A percentile compares a stretch with the other conserved stretches of the same genome.
Conservation (phyloP, 37 sponge, comb jelly and placozoan species). For the Theonella swinhoei region DNA sequence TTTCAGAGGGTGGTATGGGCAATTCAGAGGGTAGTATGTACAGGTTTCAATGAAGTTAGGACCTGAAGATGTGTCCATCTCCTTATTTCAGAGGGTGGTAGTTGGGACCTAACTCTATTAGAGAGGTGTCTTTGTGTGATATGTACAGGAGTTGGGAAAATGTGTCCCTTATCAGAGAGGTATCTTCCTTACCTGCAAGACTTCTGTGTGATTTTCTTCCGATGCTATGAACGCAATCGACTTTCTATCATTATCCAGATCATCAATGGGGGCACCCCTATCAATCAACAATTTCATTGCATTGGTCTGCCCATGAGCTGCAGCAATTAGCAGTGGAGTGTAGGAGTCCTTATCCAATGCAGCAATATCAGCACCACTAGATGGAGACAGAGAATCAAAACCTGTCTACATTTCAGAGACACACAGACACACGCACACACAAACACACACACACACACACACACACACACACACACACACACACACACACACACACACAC, state of each 20-base stretch:
- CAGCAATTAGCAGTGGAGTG: slow-evolving; percentile 74
- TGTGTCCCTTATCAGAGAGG: too few species aligned
- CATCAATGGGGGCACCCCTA: slow-evolving; percentile 40
- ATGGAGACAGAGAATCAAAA: too few species aligned
- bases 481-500: too few species aligned
- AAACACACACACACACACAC: not conserved
- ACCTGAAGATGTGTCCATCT: too few species aligned
- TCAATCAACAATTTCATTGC: slow-evolving; percentile 46
- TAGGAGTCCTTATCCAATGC: slow-evolving; percentile 48
- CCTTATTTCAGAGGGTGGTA: too few species aligned
- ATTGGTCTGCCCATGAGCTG: slow-evolving; percentile 29
- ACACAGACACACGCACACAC: not conserved
- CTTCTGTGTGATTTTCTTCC: slow-evolving; percentile 29
- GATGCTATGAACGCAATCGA: slow-evolving; percentile 58
- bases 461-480: slow-evolving; percentile 10
- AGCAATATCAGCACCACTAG: slow-evolving; percentile 51
- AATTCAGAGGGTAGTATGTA: not conserved
- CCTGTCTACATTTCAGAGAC: too few species aligned
- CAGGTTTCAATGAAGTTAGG: too few species aligned
- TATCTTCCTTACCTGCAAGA: slow-evolving; percentile 44
- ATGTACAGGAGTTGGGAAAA: too few species aligned
- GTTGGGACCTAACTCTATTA: too few species aligned
- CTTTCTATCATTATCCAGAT: slow-evolving; percentile 61
- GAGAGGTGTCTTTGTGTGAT: too few species aligned
- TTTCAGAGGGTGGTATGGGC: too few species aligned